These are phyloP conservation scores for Brachyptera putata DNA, from an alignment of 2,888 invertebrate genomes.

Conservation along the genomic window DNA sequence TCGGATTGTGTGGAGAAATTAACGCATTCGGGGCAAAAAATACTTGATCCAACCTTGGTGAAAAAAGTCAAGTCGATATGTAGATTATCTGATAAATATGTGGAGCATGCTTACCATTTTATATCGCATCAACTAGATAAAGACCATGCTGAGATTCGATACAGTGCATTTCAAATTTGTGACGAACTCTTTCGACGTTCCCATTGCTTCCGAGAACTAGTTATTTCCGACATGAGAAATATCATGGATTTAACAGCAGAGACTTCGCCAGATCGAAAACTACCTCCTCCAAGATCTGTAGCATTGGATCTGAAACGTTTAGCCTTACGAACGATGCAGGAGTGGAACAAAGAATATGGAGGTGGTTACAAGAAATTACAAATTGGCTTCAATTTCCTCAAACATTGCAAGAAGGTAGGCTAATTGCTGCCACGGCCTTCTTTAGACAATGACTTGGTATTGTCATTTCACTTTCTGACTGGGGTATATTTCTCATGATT, in stretches of 20 bases:
- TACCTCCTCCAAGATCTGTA: slow-evolving; percentile 50
- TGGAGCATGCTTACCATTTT: slow-evolving; percentile 45
- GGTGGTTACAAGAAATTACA: slow-evolving; percentile 46
- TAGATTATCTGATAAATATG: slow-evolving; percentile 45
- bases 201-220: slow-evolving; percentile 48
- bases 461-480: too few relatives aligned
- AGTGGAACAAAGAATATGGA: slow-evolving; percentile 50
- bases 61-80: slow-evolving; percentile 35
- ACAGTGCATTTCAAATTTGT: slow-evolving; percentile 49
- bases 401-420: slow-evolving; percentile 36
- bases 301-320: slow-evolving; percentile 46
- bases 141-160: slow-evolving; percentile 52
- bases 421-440: too few relatives aligned
- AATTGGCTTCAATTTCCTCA: slow-evolving; percentile 45
- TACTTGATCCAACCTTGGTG: slow-evolving; percentile 32
- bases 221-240: slow-evolving; percentile 47
- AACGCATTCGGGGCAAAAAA: slow-evolving; percentile 37
- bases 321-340: slow-evolving; percentile 46
- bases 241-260: slow-evolving; percentile 48
- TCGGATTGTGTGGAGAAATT: slow-evolving; percentile 34
- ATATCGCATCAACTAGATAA: slow-evolving; percentile 46
- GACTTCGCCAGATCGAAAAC: slow-evolving; percentile 43
- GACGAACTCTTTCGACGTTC: slow-evolving; percentile 51
- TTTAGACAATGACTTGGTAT: too few relatives aligned
- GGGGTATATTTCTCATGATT: too few relatives aligned